Percentiles rank a stretch among this genome's conserved stretches.
Conservation (phyloP, 2,797 vertebrate species). For the Typhlichthys eigenmanni region DNA sequence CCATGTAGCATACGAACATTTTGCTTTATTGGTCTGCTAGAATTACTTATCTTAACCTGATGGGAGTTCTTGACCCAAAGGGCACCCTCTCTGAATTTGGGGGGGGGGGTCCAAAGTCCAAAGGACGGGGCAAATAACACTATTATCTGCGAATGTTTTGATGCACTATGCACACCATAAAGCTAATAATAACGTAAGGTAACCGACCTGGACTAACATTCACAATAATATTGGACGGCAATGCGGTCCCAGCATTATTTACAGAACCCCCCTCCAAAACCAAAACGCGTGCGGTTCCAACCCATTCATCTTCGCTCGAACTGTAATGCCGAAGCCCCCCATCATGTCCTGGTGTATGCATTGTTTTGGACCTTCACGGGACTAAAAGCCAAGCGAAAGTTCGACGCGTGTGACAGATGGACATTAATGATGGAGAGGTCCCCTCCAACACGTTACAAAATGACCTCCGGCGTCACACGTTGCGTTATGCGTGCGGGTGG, state of each 20-base stretch:
- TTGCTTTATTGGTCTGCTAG: neutral
- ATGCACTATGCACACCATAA: neutral
- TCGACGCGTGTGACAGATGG: constrained; percentile 68
- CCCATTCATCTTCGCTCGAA: too few species aligned
- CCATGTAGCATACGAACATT: too few species aligned
- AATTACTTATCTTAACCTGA: constrained; percentile 14
- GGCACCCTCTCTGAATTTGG: constrained; percentile 16
- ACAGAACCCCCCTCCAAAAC: neutral
- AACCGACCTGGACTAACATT: constrained; percentile 2
- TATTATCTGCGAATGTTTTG: neutral
- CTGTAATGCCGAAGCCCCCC: neutral
- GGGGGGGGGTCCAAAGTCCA: constrained; percentile 38
- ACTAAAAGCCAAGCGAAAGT: neutral
- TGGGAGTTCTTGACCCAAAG: constrained; percentile 53
- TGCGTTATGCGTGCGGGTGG: constrained; percentile 71
- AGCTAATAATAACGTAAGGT: neutral
- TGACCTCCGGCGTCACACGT: constrained; percentile 72
- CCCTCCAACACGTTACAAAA: constrained; percentile 30
- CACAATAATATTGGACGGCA: neutral
- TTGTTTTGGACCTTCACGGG: constrained; percentile 50
- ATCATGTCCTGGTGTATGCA: constrained; percentile 4
- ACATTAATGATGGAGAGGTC: constrained; percentile 58
- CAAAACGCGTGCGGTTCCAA: neutral
- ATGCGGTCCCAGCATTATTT: neutral
- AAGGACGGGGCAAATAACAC: constrained; percentile 54